phyloP scores from a whole-genome alignment of 2,113 vertebrate species.

The Dascyllus trimaculatus region DNA sequence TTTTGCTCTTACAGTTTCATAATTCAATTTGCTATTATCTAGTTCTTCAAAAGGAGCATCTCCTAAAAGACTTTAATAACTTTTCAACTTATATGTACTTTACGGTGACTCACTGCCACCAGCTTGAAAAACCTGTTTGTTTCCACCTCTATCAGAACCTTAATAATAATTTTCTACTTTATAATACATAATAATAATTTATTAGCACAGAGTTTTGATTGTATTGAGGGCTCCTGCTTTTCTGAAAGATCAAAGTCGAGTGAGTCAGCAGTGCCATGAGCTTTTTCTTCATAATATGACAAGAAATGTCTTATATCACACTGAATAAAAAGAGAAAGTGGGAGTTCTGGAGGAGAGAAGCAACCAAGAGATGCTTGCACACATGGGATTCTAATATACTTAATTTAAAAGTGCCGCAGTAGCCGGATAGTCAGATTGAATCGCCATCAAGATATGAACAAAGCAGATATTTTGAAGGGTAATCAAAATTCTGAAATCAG shows the following conservation, averaged over 20 bases:
- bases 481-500: no score
- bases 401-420: constrained; percentile 2
- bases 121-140: no score
- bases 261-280: constrained; percentile 39
- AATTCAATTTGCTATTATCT: no score
- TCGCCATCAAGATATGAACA: no score
- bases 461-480: no score
- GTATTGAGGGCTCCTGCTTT: constrained; percentile 25
- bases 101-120: no score
- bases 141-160: background rate
- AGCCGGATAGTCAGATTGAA: background rate
- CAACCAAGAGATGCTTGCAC: constrained; percentile 1
- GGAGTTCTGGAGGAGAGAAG: constrained; percentile 16
- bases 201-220: constrained; percentile 15
- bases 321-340: constrained; percentile 27
- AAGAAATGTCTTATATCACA: constrained; percentile 26
- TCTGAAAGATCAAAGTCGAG: constrained; percentile 17
- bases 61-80: no score
- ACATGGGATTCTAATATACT: constrained; percentile 2
- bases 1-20: no score
- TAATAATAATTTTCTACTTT: background rate
- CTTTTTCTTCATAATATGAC: background rate
- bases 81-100: no score
- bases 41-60: no score
- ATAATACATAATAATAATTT: background rate